Evolutionary conservation across 2,113 vertebrate species (phyloP), one percentile per base, ranked within the genome.

Genomic region (Epinephelus fuscoguttatus): DNA sequence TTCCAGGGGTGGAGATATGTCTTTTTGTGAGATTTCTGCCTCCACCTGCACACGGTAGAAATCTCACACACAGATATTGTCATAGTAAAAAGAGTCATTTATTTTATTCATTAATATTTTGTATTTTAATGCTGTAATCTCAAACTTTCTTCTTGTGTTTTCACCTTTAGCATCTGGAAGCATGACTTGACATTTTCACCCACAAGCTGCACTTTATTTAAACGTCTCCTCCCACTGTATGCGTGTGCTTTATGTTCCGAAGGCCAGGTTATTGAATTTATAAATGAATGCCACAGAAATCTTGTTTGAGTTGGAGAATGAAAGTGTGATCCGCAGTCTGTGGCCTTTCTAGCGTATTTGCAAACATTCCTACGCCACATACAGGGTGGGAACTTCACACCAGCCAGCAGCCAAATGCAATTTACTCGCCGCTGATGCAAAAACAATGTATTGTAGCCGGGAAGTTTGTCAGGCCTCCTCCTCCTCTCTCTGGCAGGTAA

Each of bases 291-390:
- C 62, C 80, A 84, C 66, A 33, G 47, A 76, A 70, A 50, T 59
- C 49, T 72, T 8, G 25, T 70, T 30, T 27, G 66, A 57, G 61
- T 30, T 42, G 42, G 27, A 61, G 18, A 74, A 56, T 45, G 4
- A 62, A 79, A 4, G 50, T 74, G 67, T 78, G 71, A 81, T 64
- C 40, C 27, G 19, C 23, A 63, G 76, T 68, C 11, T 45, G 74
- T 77, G 75, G 82, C 84, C 81, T 90, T 85, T 79, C 15, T 2
- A 59, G 68, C 25, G 4, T 47, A 55, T 88, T 87, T 62, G 63
- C 72, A 78, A 77, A 80, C 75, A 85, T 53, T 55, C 4, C 50
- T 66, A 1, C 11, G 0, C 76, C 23, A 1, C 59, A 14, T 12
- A 23, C 61, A 47, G 59, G 74, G 66, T 52, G 80, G 37, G 55